Base-by-base conservation (phyloP, 2,888 invertebrate genomes). In the Plagodis pulveraria region DNA sequence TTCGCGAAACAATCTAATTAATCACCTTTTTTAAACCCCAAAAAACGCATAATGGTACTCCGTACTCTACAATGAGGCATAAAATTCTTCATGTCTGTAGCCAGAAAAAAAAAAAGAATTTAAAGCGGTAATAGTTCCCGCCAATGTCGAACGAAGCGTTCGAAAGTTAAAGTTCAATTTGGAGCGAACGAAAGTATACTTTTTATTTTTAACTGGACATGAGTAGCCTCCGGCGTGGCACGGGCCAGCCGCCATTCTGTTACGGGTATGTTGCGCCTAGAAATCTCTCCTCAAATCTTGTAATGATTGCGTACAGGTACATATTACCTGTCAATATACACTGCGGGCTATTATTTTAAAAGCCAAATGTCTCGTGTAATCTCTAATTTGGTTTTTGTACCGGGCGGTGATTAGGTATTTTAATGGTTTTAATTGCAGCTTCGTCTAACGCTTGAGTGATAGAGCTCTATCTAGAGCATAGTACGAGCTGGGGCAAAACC, bases 321-420 rank as follows among this genome's bases (percentile, higher is more conserved):
- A 69, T 76, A 81, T 83, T 76, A 74, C 77, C 76, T 80, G 81
- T 78, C 82, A 81, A 80, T 80, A 80, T 73, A 73, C 74, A 76
- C 71, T 62, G 62, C 67, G 44, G 67, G 68, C 75, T 70, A 77
- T 76, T 77, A 73, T 71, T 76, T 72, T 72, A 72, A 67, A 67
- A 73, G 56, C 47, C 56, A 65, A 67, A 62, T 63, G 58, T 65
- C 60, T 56, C 46, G 43, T 55, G 56, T 56, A 56, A 66, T 62
- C 50, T 62, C 58, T 66, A 66, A 66, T 66, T 69, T 58, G 7
- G 55, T 57, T 61, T 60, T 62, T 62, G 56, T 56, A 45, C 56
- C 51, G 54, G 45, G n/a, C 51, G 10, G 51, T 55, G 35, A 56
- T 61, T 61, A 22, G 22, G 22, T 22, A 56, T 56, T 61, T 52